Percentiles rank a stretch among this genome's conserved stretches.
Conservation (phyloP, 1,140 invertebrate species). For the Pemphigus obesinymphae region DNA sequence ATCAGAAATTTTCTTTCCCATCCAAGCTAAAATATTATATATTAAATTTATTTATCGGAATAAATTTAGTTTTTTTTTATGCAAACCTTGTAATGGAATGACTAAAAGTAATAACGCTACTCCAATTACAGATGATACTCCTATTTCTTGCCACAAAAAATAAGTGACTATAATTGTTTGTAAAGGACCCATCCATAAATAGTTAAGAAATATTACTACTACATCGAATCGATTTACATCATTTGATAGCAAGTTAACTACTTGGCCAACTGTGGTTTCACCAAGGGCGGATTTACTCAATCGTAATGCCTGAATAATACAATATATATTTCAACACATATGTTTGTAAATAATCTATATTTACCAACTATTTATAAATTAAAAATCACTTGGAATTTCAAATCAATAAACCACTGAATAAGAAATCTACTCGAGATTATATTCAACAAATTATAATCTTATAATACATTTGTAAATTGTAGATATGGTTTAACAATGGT, state of each 20-base stretch:
- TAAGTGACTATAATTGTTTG: conserved; percentile 70
- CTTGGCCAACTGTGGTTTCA: conserved; percentile 76
- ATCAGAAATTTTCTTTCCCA: conserved; percentile 63
- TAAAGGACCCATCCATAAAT: conserved; percentile 75
- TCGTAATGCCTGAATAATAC: conserved; percentile 56
- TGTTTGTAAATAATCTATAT: not conserved
- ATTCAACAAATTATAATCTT: not conserved
- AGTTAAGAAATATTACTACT: conserved; percentile 65
- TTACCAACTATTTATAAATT: not conserved
- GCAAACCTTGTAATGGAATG: conserved; percentile 74
- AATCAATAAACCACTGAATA: not conserved
- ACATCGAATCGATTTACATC: conserved; percentile 73
- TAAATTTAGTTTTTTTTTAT: not conserved
- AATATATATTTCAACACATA: not conserved
- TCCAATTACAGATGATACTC: conserved; percentile 69
- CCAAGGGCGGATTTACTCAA: conserved; percentile 65
- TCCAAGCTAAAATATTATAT: conserved; percentile 56
- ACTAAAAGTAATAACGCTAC: conserved; percentile 72
- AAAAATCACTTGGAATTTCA: not conserved
- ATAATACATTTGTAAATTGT: not conserved
- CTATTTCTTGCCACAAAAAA: conserved; percentile 71
- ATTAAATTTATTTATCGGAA: not conserved
- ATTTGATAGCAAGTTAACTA: conserved; percentile 89
- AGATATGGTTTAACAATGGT: not conserved
- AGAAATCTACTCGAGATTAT: not conserved